Evolutionary conservation across 2,888 invertebrate species (phyloP).

Genomic region (Philonicus albiceps): DNA sequence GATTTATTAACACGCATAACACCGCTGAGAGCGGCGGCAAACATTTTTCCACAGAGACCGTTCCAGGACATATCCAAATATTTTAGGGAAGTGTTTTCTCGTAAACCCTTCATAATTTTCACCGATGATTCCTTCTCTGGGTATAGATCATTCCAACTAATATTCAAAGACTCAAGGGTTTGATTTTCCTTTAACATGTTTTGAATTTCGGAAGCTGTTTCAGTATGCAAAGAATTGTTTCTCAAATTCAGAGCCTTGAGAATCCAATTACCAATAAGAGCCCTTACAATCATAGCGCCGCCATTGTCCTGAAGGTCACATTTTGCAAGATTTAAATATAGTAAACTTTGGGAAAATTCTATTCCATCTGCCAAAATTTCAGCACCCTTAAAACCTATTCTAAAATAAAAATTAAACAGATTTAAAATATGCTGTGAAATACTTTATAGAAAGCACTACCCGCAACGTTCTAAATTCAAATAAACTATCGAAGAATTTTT

Average conservation of each 20-base stretch:
- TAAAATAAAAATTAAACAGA: background rate
- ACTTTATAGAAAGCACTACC: background rate
- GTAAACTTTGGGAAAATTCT: conserved; percentile 37
- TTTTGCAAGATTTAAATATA: conserved; percentile 43
- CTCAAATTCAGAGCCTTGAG: conserved; percentile 43
- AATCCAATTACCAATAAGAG: conserved; percentile 34
- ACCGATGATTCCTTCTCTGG: conserved; percentile 25
- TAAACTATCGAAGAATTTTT: conserved; percentile 1
- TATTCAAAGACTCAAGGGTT: conserved; percentile 30
- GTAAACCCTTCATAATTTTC: conserved; percentile 39
- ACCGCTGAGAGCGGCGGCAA: conserved; percentile 18
- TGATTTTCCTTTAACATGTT: conserved; percentile 28
- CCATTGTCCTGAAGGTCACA: conserved; percentile 45
- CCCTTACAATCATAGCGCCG: conserved; percentile 38
- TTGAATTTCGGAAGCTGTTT: conserved; percentile 8
- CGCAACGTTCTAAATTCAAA: conserved; percentile 44
- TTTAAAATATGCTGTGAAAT: background rate
- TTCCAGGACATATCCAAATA: conserved; percentile 48
- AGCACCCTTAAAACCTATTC: conserved; percentile 42
- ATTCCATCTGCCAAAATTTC: conserved; percentile 44
- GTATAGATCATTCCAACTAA: conserved; percentile 47
- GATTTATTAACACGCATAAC: background rate
- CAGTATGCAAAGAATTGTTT: conserved; percentile 35
- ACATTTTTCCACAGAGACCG: conserved; percentile 39
- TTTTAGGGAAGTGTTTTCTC: conserved; percentile 40